Conservation (phyloP, 2,113 vertebrate species). For the Apteryx mantelli region DNA sequence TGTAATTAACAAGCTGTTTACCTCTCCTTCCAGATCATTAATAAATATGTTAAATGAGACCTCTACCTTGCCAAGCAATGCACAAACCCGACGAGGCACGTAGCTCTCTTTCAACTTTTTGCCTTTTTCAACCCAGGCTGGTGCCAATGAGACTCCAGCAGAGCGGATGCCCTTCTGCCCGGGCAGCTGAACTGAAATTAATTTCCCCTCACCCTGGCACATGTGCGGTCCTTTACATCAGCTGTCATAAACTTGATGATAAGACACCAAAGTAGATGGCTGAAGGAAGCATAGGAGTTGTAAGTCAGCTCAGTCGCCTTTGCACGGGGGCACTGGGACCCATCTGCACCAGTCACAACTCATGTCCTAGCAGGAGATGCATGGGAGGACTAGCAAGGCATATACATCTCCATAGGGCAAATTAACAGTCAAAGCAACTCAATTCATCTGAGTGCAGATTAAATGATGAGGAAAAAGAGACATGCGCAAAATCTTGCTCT, state of each 20-base stretch:
- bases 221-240: not conserved
- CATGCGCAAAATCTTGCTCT: not conserved
- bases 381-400: not conserved
- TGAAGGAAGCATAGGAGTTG: not conserved
- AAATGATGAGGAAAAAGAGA: not conserved
- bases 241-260: not conserved
- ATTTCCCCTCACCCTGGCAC: not conserved
- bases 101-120: not conserved
- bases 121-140: not conserved
- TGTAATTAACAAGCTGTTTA: constrained; percentile 71
- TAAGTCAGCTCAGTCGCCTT: not conserved
- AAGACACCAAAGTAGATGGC: not conserved
- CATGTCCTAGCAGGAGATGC: not conserved
- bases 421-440: not conserved
- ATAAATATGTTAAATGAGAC: constrained; percentile 55
- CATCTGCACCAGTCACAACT: not conserved
- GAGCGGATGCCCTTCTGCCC: not conserved
- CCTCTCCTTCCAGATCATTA: constrained; percentile 58
- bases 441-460: not conserved
- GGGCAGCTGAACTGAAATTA: not conserved
- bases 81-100: not conserved
- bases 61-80: not conserved
- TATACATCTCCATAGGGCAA: not conserved
- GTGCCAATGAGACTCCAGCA: not conserved
- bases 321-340: not conserved